Conservation (phyloP, 2,113 vertebrate species). For the Cyphotilapia sp. region DNA sequence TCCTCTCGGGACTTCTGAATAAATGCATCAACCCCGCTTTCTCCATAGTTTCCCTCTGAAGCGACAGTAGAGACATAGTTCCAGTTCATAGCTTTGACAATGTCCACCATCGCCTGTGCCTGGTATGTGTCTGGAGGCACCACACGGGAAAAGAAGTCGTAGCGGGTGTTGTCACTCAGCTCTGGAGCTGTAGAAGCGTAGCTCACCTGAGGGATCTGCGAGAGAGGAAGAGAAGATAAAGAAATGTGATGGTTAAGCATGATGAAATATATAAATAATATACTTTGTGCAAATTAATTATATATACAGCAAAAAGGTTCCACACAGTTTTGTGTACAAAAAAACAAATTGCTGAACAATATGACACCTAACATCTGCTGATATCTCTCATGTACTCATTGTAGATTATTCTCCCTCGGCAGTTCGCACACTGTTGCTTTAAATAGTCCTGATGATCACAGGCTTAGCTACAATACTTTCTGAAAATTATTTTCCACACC, state of each 20-base stretch:
- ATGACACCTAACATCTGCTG: slow-evolving; percentile 29
- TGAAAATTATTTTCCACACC: slow-evolving; percentile 14
- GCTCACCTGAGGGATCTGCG: slow-evolving; percentile 94
- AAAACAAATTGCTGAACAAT: not conserved
- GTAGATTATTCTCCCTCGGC: not conserved
- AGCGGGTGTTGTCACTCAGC: slow-evolving; percentile 93
- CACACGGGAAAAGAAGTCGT: slow-evolving; percentile 94
- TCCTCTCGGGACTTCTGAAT: slow-evolving; percentile 93
- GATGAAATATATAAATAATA: not conserved
- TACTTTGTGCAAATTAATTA: not conserved
- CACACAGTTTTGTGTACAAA: not conserved
- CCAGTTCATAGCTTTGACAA: slow-evolving; percentile 91
- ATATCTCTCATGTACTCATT: not conserved
- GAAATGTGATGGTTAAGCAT: not conserved
- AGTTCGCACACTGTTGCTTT: slow-evolving; percentile 3
- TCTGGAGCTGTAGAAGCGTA: slow-evolving; percentile 93
- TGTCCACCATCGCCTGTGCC: slow-evolving; percentile 97
- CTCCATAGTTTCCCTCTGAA: slow-evolving; percentile 92
- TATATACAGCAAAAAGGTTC: not conserved
- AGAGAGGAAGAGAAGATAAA: not conserved
- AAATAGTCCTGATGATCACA: slow-evolving; percentile 31
- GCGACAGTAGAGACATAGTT: slow-evolving; percentile 95
- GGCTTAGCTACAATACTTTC: not conserved
- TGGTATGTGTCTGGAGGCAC: slow-evolving; percentile 94
- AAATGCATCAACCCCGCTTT: slow-evolving; percentile 93